Evolutionary conservation across 2,797 vertebrate genomes (phyloP).

Genomic region (Propithecus deckenii): DNA sequence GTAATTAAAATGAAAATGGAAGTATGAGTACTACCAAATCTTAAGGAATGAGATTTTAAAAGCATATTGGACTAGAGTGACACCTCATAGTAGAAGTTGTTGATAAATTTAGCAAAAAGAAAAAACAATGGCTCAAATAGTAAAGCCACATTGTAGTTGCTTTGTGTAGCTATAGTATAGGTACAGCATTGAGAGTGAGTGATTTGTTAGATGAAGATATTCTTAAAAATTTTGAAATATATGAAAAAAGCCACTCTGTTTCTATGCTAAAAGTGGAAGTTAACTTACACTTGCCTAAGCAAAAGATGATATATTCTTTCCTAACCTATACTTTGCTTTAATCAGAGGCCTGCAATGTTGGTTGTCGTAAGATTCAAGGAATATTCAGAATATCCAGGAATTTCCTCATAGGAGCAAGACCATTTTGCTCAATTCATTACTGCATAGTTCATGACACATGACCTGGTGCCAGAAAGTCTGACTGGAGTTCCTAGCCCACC

Average conservation of each 20-base stretch:
- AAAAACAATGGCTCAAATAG: not conserved
- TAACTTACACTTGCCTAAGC: not conserved
- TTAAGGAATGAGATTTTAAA: not conserved
- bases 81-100: not conserved
- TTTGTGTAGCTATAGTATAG: not conserved
- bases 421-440: slow-evolving; percentile 24
- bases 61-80: not conserved
- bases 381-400: not conserved
- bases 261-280: not conserved
- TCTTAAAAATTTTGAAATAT: slow-evolving; percentile 10
- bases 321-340: not conserved
- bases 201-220: slow-evolving; percentile 17
- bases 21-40: not conserved
- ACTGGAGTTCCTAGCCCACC: not conserved
- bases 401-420: slow-evolving; percentile 23
- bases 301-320: slow-evolving; percentile 23
- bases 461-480: not conserved
- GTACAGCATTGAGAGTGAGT: not conserved
- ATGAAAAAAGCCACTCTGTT: not conserved
- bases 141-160: not conserved
- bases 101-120: not conserved
- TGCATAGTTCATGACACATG: not conserved
- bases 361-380: not conserved
- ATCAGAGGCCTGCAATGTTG: not conserved
- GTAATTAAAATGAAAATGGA: slow-evolving; percentile 39